These are phyloP conservation scores for Cylas formicarius DNA, from an alignment of 1,140 invertebrate genomes.

Conservation along the genomic window DNA sequence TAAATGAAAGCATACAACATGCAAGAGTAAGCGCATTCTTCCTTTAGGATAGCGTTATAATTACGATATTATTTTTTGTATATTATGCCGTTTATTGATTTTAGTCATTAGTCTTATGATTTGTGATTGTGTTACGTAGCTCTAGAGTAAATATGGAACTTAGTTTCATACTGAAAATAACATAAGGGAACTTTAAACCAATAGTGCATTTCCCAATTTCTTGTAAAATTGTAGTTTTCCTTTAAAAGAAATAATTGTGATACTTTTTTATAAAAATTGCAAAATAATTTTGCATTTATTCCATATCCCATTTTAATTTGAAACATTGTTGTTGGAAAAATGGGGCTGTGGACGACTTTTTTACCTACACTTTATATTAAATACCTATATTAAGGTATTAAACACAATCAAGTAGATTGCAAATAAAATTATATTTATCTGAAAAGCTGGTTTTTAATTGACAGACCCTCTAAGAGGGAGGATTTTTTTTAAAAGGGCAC, in stretches of 20 bases:
- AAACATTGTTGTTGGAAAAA: conserved; percentile 23
- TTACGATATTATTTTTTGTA: neutral
- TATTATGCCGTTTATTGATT: conserved; percentile 5
- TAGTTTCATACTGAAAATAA: neutral
- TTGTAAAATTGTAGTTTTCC: conserved; percentile 1
- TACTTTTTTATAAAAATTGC: conserved; percentile 27
- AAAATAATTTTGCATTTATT: conserved; percentile 15
- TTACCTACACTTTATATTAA: conserved; percentile 24
- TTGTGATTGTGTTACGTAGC: neutral
- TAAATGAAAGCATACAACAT: too few relatives aligned
- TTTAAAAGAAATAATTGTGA: conserved; percentile 25
- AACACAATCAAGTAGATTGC: conserved; percentile 10
- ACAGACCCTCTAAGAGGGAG: neutral
- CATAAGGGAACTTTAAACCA: neutral
- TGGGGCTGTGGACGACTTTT: conserved; percentile 33
- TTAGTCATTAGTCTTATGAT: conserved; percentile 1
- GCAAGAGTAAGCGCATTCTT: too few relatives aligned
- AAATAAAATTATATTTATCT: conserved; percentile 15
- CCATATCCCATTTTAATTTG: conserved; percentile 21
- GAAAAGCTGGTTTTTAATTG: conserved; percentile 1
- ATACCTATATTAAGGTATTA: conserved; percentile 18
- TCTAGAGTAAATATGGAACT: neutral
- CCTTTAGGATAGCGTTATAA: too few relatives aligned
- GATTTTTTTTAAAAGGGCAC: neutral
- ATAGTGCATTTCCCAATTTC: conserved; percentile 4